A percentile compares a stretch with the other conserved stretches of the same genome.
Conservation (phyloP, 2,888 invertebrate genomes). For the Caenorhabditis sinica region DNA sequence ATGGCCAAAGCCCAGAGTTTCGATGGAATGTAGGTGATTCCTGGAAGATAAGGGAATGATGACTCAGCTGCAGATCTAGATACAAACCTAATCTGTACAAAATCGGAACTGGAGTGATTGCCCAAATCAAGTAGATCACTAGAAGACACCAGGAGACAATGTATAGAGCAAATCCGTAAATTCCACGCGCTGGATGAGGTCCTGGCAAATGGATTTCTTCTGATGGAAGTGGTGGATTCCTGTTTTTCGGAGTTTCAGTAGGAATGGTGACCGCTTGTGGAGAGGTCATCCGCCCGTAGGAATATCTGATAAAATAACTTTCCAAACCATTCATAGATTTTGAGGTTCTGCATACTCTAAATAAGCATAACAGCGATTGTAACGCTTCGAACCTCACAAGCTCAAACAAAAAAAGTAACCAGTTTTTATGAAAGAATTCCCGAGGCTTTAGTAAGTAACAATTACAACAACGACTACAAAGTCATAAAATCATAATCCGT, state of each 20-base stretch:
- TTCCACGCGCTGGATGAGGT: conserved; percentile 75
- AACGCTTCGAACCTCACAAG: neutral
- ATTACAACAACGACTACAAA: neutral
- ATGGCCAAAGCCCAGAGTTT: conserved; percentile 81
- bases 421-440: too few relatives aligned
- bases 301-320: neutral
- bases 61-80: neutral
- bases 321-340: too few relatives aligned
- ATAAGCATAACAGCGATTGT: conserved; percentile 2
- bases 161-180: conserved; percentile 75
- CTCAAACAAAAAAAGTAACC: neutral
- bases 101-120: conserved; percentile 89
- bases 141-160: conserved; percentile 81
- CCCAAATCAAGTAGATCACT: conserved; percentile 91
- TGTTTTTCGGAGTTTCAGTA: conserved; percentile 10
- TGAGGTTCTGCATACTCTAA: neutral
- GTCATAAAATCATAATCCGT: conserved; percentile 19
- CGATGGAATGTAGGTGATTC: conserved; percentile 81
- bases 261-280: neutral
- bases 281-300: conserved; percentile 41
- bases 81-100: conserved; percentile 87
- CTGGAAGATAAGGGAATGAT: conserved; percentile 44
- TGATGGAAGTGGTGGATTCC: conserved; percentile 61
- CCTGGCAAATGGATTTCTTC: conserved; percentile 74
- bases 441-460: too few relatives aligned